Evolutionary conservation across 2,113 vertebrate species (phyloP).

Genomic region (Dermatemys mawii): DNA sequence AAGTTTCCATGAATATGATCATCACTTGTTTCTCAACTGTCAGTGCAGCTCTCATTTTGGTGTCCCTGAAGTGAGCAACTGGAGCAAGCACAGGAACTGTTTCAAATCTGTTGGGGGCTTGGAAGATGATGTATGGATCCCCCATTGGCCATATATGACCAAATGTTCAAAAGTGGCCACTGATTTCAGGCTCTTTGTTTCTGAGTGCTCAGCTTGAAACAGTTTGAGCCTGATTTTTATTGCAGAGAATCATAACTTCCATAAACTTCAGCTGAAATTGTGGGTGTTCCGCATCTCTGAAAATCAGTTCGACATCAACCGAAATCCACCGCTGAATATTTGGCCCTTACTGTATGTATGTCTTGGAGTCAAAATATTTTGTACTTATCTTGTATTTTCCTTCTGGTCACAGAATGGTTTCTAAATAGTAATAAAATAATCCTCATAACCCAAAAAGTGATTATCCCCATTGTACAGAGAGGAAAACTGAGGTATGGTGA

Average conservation of each 20-base stretch:
- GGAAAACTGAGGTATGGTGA: not conserved
- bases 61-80: not conserved
- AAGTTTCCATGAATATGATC: not conserved
- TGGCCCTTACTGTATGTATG: rapidly evolving
- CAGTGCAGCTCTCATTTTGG: not conserved
- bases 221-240: not conserved
- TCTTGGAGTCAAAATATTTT: not conserved
- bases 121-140: not conserved
- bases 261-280: not conserved
- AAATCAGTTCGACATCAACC: not conserved
- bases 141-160: not conserved
- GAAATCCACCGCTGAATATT: not conserved
- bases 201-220: not conserved
- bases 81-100: too few species aligned
- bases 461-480: not conserved
- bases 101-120: not conserved
- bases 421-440: not conserved
- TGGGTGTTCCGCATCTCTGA: not conserved
- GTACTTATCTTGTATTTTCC: not conserved
- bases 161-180: not conserved
- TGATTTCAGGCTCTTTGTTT: not conserved
- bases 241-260: not conserved
- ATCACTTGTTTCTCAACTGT: not conserved
- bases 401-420: not conserved
- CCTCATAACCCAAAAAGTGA: not conserved